Evolutionary conservation across 92 coral and sea anemone genomes (phyloP).

Genomic region (Phymanthus crucifer): DNA sequence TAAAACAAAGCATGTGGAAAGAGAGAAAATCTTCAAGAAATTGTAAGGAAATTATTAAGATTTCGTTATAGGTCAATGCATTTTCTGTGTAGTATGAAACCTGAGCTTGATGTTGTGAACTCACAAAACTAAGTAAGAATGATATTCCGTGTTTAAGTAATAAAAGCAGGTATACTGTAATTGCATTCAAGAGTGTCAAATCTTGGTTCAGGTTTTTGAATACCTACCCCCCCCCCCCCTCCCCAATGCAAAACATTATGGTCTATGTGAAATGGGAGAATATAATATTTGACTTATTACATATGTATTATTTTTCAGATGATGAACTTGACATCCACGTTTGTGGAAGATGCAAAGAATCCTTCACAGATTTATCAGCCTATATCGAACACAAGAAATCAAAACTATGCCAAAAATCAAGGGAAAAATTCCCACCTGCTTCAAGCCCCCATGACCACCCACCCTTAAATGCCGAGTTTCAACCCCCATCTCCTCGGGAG

Average conservation of each 20-base stretch:
- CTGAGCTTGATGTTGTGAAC: no score
- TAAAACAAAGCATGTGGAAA: no score
- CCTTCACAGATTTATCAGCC: conserved; percentile 75
- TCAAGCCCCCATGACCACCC: background rate
- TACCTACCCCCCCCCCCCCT: no score
- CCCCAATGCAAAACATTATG: background rate
- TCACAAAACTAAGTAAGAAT: no score
- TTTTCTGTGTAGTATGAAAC: no score
- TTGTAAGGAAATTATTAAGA: no score
- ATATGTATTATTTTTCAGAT: conserved; percentile 36
- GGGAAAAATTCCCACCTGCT: background rate
- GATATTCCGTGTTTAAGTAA: no score
- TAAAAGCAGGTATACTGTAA: no score
- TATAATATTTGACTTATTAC: background rate
- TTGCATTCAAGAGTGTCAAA: no score
- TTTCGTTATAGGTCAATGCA: no score
- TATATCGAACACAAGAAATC: conserved; percentile 81
- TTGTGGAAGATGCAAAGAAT: conserved; percentile 86
- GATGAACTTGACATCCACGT: conserved; percentile 94
- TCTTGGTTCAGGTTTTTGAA: no score
- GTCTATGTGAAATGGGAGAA: background rate
- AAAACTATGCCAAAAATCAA: conserved; percentile 48
- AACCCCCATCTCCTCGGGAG: background rate
- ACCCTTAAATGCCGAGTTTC: background rate
- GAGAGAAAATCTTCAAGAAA: no score